Base-by-base conservation (phyloP, 2,888 invertebrate species). In the Zele albiditarsus region DNA sequence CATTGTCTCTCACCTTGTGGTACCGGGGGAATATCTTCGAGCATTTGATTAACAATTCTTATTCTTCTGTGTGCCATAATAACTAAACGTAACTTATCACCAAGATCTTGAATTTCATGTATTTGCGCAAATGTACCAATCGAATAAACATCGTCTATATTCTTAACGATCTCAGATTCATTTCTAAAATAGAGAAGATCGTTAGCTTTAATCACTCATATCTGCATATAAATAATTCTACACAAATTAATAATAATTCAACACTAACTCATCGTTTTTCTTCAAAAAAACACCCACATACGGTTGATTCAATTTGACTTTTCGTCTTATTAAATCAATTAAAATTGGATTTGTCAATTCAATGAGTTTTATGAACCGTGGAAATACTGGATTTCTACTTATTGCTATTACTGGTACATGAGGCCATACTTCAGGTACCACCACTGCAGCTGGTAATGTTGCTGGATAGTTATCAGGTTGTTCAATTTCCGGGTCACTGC, bases 81-180 rank as follows among this genome's bases (percentile, higher is more conserved):
- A 4, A 99, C 97, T 84, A 99, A 92, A 75, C 97, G 91, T 67
- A 98, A 89, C 87, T 95, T 95, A 85, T 96, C 97, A 6, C 97
- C 98, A 87, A 98, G 91, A 87, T 98, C 98, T 88, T 98, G 98
- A 90, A 99, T 93, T 90, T 99, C 99, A 83, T 98, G 97, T 80
- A 99, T 98, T 90, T 99, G 98, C 10, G 98, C 99, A 90, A 99
- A 99, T 2, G 98, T 97, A 10, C 99, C 99, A 31, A 98, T 92
- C 70, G 93, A 90, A 87, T 98, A 96, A 53, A 99, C 92, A 79
- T 99, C 98, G 77, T 95, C 93, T 31, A 98, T 85, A 71, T 92
- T 94, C 14, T 94, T 91, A 0, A 99, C 95, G 23, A 97, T 91
- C 86, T 98, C 98, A 0, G 94, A 91, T 80, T 97, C 96, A 86